Evolutionary conservation across 35 echinoderm and acorn worm species (phyloP).

Genomic region (Apostichopus japonicus): DNA sequence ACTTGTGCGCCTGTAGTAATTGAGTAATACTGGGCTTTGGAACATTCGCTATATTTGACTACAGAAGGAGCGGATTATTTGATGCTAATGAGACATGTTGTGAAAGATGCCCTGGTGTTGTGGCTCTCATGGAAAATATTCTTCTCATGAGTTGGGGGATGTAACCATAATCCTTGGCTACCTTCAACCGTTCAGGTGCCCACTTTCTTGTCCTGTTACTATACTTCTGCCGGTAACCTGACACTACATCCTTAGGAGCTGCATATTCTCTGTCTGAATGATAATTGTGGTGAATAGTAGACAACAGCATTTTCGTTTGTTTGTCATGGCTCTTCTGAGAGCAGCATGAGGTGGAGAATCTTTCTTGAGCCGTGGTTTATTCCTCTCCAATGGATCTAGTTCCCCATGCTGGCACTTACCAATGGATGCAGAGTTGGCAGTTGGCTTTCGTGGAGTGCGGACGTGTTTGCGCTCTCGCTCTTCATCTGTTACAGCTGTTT

Average conservation of each 20-base stretch:
- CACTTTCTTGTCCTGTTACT: slow-evolving; percentile 40
- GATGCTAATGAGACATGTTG: slow-evolving; percentile 38
- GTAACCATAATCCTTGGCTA: slow-evolving; percentile 52
- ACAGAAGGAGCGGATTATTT: neutral
- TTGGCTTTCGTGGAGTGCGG: too few relatives aligned
- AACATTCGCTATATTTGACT: slow-evolving; percentile 35
- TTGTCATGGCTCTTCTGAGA: neutral
- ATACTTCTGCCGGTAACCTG: slow-evolving; percentile 18
- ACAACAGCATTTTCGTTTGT: slow-evolving; percentile 2
- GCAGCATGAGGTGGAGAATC: neutral
- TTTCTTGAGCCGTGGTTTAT: slow-evolving; percentile 3
- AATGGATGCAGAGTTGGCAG: too few relatives aligned
- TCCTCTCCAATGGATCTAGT: neutral
- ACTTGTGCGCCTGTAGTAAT: neutral
- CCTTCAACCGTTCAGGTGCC: neutral
- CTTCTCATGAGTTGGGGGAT: slow-evolving; percentile 23
- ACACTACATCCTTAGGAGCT: slow-evolving; percentile 2
- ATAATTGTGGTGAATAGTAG: slow-evolving; percentile 27
- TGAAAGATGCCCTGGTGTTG: slow-evolving; percentile 32
- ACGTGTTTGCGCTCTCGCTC: too few relatives aligned
- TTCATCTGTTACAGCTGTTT: too few relatives aligned
- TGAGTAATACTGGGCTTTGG: neutral
- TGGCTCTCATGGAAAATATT: neutral
- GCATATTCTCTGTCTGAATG: slow-evolving; percentile 31
- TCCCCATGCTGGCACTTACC: slow-evolving; percentile 56